Conservation (phyloP, 2,797 vertebrate species). For the Sus cebifrons region DNA sequence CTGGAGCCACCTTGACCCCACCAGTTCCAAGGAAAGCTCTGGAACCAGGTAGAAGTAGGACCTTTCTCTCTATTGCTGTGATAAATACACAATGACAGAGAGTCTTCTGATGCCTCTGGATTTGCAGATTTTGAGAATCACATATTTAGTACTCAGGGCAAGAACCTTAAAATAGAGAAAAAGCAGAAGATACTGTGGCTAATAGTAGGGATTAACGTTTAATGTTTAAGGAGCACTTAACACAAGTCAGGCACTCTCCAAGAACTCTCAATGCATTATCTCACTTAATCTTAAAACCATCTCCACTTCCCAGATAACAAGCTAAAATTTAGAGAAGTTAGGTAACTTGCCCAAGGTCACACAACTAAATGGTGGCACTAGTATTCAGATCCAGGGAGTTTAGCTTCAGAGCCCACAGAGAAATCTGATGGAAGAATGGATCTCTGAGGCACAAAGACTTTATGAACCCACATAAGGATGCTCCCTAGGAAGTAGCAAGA, state of each 20-base stretch:
- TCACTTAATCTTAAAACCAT: background rate
- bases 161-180: background rate
- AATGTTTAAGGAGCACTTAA: background rate
- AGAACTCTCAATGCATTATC: background rate
- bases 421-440: background rate
- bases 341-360: background rate
- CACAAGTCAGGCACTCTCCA: background rate
- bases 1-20: background rate
- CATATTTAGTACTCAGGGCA: background rate
- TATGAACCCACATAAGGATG: background rate
- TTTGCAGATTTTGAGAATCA: slow-evolving; percentile 8
- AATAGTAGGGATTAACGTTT: background rate
- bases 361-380: background rate
- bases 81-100: background rate
- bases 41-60: background rate
- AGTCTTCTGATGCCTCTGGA: background rate
- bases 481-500: background rate
- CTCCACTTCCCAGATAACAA: background rate
- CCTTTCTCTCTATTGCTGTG: background rate
- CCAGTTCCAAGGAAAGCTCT: background rate
- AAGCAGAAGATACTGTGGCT: background rate
- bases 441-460: background rate
- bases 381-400: background rate
- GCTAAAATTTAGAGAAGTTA: background rate
- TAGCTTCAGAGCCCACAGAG: background rate